Percentiles rank a stretch among this genome's conserved stretches.
Conservation (phyloP, 2,113 vertebrate species). For the Parotia lawesii region DNA sequence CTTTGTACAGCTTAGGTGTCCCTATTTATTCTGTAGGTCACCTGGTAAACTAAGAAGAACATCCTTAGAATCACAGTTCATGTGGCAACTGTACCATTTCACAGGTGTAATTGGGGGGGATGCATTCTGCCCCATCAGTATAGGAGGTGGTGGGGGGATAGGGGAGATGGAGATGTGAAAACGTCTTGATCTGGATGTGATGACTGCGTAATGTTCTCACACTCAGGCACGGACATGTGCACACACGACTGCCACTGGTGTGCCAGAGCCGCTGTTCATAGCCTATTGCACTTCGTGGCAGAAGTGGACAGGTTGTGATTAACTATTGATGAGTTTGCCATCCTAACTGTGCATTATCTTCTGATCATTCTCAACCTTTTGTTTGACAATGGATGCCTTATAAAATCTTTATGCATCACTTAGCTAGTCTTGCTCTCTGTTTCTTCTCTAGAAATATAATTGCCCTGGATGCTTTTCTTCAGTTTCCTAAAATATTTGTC, state of each 20-base stretch:
- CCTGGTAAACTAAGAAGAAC: neutral
- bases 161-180: neutral
- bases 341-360: constrained; percentile 61
- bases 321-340: constrained; percentile 63
- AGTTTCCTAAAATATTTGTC: constrained; percentile 57
- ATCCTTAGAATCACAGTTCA: neutral
- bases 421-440: constrained; percentile 50
- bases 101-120: neutral
- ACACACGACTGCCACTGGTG: neutral
- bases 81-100: fast-evolving
- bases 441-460: constrained; percentile 65
- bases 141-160: no score
- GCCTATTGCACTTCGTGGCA: constrained; percentile 1
- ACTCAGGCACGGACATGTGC: neutral
- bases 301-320: constrained; percentile 57
- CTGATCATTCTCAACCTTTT: constrained; percentile 48
- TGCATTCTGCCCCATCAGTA: neutral
- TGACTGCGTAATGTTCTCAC: neutral
- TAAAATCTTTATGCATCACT: constrained; percentile 83
- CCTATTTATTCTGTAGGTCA: constrained; percentile 28
- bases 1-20: constrained; percentile 46
- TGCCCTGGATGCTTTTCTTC: constrained; percentile 38
- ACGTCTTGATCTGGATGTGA: neutral
- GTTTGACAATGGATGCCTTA: constrained; percentile 73
- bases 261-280: neutral